phyloP scores from a whole-genome alignment of 2,797 vertebrate species.

The Sarcophilus harrisii region DNA sequence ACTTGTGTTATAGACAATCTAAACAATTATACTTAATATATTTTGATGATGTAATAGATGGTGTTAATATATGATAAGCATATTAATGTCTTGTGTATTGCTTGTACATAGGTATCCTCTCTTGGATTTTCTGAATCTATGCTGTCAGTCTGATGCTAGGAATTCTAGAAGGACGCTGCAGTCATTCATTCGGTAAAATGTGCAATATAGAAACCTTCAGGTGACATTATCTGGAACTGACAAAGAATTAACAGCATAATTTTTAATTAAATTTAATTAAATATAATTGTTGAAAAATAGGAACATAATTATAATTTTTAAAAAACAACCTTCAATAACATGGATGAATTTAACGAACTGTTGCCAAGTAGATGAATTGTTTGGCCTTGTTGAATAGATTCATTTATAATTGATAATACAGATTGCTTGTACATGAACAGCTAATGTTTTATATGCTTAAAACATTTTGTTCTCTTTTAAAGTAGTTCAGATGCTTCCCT shows the following conservation, averaged over 20 bases:
- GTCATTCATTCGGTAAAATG: background rate
- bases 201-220: background rate
- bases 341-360: background rate
- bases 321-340: background rate
- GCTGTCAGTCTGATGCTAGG: background rate
- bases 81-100: background rate
- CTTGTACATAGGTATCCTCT: background rate
- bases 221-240: background rate
- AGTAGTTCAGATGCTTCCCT: background rate
- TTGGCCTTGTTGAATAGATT: background rate
- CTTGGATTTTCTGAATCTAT: background rate
- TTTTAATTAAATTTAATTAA: background rate
- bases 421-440: background rate
- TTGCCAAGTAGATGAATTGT: background rate
- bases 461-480: background rate
- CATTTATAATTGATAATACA: background rate
- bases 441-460: background rate
- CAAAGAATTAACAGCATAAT: background rate
- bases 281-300: background rate
- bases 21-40: background rate
- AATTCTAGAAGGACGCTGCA: background rate
- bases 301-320: background rate
- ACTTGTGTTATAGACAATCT: background rate
- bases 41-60: background rate
- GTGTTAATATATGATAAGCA: background rate